Percentiles rank a stretch among this genome's conserved stretches.
Evolutionary conservation across 2,888 invertebrate species (phyloP).

Genomic region (Chouioia cunea): DNA sequence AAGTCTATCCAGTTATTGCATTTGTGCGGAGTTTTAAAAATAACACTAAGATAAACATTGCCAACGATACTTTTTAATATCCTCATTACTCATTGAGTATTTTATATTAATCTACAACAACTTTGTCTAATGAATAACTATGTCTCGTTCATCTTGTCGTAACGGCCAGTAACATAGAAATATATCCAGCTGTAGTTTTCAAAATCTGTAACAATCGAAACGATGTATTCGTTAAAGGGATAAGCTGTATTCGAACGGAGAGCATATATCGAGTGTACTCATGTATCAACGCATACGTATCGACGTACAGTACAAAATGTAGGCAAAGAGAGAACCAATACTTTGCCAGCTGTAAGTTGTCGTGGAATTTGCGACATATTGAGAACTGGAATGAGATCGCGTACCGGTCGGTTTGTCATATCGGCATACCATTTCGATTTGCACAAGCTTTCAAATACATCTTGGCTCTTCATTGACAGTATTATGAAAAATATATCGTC

Average conservation of each 20-base stretch:
- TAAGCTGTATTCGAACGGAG: too few relatives aligned
- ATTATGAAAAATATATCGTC: too few relatives aligned
- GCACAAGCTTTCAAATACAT: neutral
- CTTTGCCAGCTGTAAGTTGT: constrained; percentile 26
- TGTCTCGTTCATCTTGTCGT: too few relatives aligned
- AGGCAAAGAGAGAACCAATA: constrained; percentile 23
- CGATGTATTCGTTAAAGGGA: too few relatives aligned
- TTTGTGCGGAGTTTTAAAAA: too few relatives aligned
- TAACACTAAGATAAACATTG: too few relatives aligned
- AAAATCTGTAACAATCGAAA: constrained; percentile 15
- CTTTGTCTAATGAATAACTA: neutral
- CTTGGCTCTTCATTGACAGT: neutral
- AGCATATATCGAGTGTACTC: too few relatives aligned
- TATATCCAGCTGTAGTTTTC: constrained; percentile 21
- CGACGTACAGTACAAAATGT: constrained; percentile 32
- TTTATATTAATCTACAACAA: too few relatives aligned
- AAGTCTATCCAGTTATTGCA: too few relatives aligned
- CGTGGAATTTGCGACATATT: constrained; percentile 17
- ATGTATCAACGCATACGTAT: too few relatives aligned
- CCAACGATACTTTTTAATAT: too few relatives aligned
- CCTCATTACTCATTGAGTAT: too few relatives aligned
- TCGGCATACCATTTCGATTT: neutral
- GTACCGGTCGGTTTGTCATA: neutral
- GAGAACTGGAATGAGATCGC: neutral
- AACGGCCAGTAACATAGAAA: constrained; percentile 30